Evolutionary conservation across 2,888 invertebrate species (phyloP), one percentile per base, ranked within the genome.

Genomic region (Cataglyphis altisquamis): DNA sequence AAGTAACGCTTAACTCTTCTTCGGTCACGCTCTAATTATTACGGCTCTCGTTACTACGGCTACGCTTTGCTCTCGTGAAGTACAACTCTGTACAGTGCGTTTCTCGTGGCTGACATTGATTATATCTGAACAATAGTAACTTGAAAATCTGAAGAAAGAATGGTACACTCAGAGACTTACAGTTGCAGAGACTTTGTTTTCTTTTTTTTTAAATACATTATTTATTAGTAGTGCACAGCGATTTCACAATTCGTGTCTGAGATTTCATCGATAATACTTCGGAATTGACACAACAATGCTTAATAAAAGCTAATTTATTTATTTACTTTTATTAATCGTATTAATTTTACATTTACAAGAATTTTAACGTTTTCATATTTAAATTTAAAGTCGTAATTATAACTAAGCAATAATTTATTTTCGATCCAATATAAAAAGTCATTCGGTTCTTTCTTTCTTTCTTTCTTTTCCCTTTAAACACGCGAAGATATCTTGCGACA

Each of bases 21-120:
- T 64, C 67, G 39, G 82, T 84, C 10, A 48, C 68, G 83, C 82
- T 84, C 83, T 77, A 84, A 70, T 84, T 83, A 72, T 8, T 52
- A 52, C n/a, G 8, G 41, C 32, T 45, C 15, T 70, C 66, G 72
- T 55, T 67, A 73, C 68, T 63, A 73, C 57, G 52, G 18, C 55
- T n/a, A 66, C 52, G 36, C 32, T 72, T 63, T 77, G 41, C 66
- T 68, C 45, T 66, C 29, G n/a, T 45, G 52, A 39, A 25, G 25
- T 55, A 41, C 29, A 55, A 55, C n/a, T 25, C n/a, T 41, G 18
- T 52, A n/a, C 12, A n/a, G 25, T 36, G 67, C 62, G 25, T 75
- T 67, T 68, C 12, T 55, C 41, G 68, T 39, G 0, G 55, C 39
- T 21, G 18, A 29, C 41, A 18, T 21, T 55, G 77, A 77, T 77